Evolutionary conservation across 2,113 vertebrate genomes (phyloP), one percentile per base, ranked within the genome.

Genomic region (Engystomops pustulosus): DNA sequence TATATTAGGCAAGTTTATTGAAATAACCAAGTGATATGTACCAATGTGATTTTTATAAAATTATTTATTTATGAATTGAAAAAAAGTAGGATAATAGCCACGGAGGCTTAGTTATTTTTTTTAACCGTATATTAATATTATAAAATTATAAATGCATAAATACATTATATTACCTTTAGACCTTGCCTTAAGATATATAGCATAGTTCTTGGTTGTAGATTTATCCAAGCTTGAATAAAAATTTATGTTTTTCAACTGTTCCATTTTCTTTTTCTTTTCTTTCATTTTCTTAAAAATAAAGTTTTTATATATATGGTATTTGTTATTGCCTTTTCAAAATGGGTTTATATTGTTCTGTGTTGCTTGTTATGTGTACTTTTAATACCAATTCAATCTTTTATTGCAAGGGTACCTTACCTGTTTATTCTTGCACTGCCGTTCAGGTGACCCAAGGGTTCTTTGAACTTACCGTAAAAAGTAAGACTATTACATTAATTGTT

Each of bases 21-120:
- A 79, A 79, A 79, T 79, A 79, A 78, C 53, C 36, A 55, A 78
- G 75, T 78, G 53, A 78, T 60, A 78, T 78, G 75, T 78, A 78
- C 75, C 75, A 78, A 78, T 78, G 75, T 78, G 75, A 78, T 78
- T 78, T 78, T 78, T 78, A 78, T 78, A 78, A 78, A 78, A 78
- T 78, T 78, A 78, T 78, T 78, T 78, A 78, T 23, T 58, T 78
- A 58, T 60, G 32, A 78, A 78, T 78, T 78, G 23, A 25, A 78
- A n/a, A 74, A 30, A 55, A 78, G 36, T 60, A 58, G 75, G 53
- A 51, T 60, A 12, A 78, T 23, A 78, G 75, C 75, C 75, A 78
- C 20, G 20, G 60, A 58, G 75, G 47, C 75, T 53, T 78, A 58
- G 75, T 78, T 78, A 78, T 78, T 78, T 78, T 77, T 72, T 78